A percentile compares a stretch with the other conserved stretches of the same genome.
Conservation (phyloP, 2,113 vertebrate species). For the Thamnaconus septentrionalis region DNA sequence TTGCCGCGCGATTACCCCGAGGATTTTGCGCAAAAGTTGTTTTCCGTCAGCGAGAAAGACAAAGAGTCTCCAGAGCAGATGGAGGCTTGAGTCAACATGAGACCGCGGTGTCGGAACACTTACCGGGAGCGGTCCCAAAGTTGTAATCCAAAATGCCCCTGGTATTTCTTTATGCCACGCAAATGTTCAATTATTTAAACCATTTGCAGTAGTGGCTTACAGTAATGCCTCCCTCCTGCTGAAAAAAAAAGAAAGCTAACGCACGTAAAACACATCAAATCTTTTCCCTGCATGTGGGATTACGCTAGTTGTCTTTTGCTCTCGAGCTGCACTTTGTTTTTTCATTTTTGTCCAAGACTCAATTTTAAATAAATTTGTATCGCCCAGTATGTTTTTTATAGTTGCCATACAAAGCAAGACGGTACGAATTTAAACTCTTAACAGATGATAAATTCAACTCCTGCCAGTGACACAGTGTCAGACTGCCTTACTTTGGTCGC, state of each 20-base stretch:
- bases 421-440: too few species aligned
- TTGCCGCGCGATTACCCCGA: slow-evolving; percentile 51
- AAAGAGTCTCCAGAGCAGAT: slow-evolving; percentile 68
- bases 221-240: neutral
- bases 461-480: too few species aligned
- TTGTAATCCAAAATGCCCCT: slow-evolving; percentile 23
- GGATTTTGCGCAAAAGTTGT: slow-evolving; percentile 53
- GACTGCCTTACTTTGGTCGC: too few species aligned
- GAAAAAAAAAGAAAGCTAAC: neutral
- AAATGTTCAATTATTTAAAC: slow-evolving; percentile 7
- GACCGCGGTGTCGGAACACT: slow-evolving; percentile 55
- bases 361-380: too few species aligned
- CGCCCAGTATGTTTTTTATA: too few species aligned
- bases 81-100: slow-evolving; percentile 71
- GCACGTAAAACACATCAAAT: too few species aligned
- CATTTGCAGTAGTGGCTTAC: neutral
- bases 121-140: slow-evolving; percentile 39
- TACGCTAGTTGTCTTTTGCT: too few species aligned
- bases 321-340: too few species aligned
- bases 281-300: too few species aligned
- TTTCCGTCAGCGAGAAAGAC: slow-evolving; percentile 55
- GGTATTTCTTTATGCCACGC: slow-evolving; percentile 25
- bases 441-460: too few species aligned
- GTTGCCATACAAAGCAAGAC: too few species aligned
- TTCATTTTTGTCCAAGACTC: too few species aligned